These are phyloP conservation scores for Ptychodera flava DNA, from an alignment of 35 echinoderm and acorn worm species.

Conservation along the genomic window DNA sequence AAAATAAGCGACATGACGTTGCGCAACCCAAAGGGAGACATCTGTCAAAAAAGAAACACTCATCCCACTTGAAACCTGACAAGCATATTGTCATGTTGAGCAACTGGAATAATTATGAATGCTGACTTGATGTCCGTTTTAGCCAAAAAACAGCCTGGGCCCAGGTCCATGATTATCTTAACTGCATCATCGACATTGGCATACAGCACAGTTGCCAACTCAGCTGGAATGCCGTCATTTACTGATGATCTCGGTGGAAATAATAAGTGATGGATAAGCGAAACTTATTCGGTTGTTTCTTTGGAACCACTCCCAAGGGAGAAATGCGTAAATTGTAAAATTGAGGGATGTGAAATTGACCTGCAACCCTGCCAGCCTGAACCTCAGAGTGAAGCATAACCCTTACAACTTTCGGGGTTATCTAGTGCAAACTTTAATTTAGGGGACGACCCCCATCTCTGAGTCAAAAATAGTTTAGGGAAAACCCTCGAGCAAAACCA, in stretches of 20 bases:
- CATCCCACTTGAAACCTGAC: constrained; percentile 18
- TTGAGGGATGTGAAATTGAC: constrained; percentile 5
- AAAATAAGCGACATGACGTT: constrained; percentile 22
- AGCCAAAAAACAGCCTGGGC: no score
- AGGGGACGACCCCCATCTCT: neutral
- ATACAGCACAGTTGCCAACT: constrained; percentile 7
- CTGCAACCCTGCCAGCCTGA: neutral
- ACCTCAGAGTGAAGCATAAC: neutral
- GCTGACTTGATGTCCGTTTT: constrained; percentile 47
- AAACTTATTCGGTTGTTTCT: constrained; percentile 19
- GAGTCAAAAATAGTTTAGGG: no score
- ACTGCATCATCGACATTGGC: constrained; percentile 33
- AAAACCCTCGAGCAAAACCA: no score
- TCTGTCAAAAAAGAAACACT: constrained; percentile 15
- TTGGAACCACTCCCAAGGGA: constrained; percentile 30
- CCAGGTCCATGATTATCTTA: neutral
- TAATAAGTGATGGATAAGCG: constrained; percentile 41
- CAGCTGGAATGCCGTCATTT: constrained; percentile 24
- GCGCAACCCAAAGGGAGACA: constrained; percentile 22
- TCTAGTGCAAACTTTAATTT: neutral
- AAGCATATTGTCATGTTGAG: constrained; percentile 22
- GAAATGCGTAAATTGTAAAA: constrained; percentile 16
- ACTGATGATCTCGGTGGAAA: constrained; percentile 25
- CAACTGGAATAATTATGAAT: constrained; percentile 29
- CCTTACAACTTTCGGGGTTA: neutral